Conservation (phyloP, 2,113 vertebrate species). For the Xiphophorus couchianus region DNA sequence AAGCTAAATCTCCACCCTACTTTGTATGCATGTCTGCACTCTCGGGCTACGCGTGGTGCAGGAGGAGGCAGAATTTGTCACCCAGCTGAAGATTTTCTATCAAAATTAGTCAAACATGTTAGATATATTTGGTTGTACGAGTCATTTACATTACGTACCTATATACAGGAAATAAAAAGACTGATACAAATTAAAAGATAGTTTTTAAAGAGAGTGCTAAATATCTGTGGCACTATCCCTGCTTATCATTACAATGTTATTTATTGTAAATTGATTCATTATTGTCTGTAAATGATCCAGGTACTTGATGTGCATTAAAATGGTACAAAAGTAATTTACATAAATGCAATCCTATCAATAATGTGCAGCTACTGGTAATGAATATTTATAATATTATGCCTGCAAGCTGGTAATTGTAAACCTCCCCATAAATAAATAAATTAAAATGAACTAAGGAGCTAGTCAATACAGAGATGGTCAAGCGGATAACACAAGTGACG, state of each 20-base stretch:
- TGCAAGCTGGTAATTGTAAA: slow-evolving; percentile 38
- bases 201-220: neutral
- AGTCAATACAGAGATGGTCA: neutral
- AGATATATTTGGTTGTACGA: slow-evolving; percentile 57
- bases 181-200: neutral
- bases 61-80: slow-evolving; percentile 68
- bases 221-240: neutral
- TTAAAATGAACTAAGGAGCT: neutral
- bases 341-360: slow-evolving; percentile 49
- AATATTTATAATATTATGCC: slow-evolving; percentile 57
- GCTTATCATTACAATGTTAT: neutral
- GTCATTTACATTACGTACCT: slow-evolving; percentile 47
- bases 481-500: neutral
- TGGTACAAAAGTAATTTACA: slow-evolving; percentile 36
- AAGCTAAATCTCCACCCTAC: slow-evolving; percentile 64
- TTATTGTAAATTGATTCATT: neutral
- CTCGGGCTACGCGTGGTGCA: slow-evolving; percentile 58
- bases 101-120: slow-evolving; percentile 64
- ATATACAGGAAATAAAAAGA: slow-evolving; percentile 26
- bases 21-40: slow-evolving; percentile 71
- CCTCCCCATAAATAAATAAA: slow-evolving; percentile 8
- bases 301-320: slow-evolving; percentile 31
- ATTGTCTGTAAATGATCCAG: slow-evolving; percentile 12
- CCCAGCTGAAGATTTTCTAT: slow-evolving; percentile 54
- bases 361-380: slow-evolving; percentile 13